Conservation (phyloP, 2,888 invertebrate species). For the Brenthis hecate region DNA sequence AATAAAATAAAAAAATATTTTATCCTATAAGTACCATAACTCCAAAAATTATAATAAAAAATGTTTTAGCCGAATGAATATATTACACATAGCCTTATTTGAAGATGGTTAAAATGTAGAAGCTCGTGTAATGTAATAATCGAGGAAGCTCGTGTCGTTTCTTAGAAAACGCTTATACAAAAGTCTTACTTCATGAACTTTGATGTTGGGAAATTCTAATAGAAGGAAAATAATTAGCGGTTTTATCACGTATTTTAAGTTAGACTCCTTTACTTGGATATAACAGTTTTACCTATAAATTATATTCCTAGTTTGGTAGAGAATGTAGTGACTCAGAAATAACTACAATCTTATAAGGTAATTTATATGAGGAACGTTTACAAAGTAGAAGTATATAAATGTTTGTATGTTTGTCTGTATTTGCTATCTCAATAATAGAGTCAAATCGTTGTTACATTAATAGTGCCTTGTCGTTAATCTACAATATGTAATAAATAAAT, state of each 20-base stretch:
- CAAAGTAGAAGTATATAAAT: too few relatives aligned
- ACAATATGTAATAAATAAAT: too few relatives aligned
- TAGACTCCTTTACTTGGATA: neutral
- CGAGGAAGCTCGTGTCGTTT: conserved; percentile 4
- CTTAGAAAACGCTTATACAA: conserved; percentile 2
- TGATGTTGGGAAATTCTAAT: neutral
- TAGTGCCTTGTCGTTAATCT: too few relatives aligned
- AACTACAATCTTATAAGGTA: neutral
- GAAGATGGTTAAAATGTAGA: neutral
- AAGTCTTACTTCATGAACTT: conserved; percentile 7
- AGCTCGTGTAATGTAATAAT: neutral
- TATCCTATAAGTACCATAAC: too few relatives aligned
- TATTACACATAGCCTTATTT: neutral
- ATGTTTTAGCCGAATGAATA: too few relatives aligned
- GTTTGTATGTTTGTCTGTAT: too few relatives aligned
- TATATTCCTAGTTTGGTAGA: too few relatives aligned
- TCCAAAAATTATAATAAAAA: too few relatives aligned
- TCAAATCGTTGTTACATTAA: too few relatives aligned
- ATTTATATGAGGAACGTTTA: neutral
- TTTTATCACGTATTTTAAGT: neutral
- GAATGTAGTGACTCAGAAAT: neutral
- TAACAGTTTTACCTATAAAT: too few relatives aligned
- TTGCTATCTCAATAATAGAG: too few relatives aligned
- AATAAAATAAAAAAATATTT: too few relatives aligned
- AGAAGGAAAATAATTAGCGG: neutral